These are phyloP conservation scores for Microctonus brassicae DNA, from an alignment of 2,888 invertebrate species.

Conservation along the genomic window DNA sequence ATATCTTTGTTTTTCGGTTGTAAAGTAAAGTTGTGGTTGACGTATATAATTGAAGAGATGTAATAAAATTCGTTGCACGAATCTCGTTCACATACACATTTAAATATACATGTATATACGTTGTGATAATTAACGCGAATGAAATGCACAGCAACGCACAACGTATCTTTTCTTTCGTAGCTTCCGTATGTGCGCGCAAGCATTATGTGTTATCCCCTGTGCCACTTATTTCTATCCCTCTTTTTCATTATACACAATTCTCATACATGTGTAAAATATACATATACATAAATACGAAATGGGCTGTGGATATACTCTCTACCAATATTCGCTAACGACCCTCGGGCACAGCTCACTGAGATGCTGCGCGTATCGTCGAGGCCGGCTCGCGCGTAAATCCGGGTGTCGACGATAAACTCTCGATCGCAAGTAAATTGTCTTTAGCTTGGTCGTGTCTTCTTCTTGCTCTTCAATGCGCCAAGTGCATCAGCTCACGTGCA, in stretches of 20 bases:
- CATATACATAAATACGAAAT: background rate
- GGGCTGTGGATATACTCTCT: background rate
- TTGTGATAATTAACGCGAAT: background rate
- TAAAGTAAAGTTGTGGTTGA: too few relatives aligned
- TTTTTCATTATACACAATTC: background rate
- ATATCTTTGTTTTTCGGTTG: too few relatives aligned
- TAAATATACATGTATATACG: background rate
- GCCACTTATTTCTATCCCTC: background rate
- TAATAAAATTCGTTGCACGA: too few relatives aligned
- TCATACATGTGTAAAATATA: background rate
- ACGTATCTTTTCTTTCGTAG: background rate
- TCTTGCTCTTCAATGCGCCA: conserved; percentile 5
- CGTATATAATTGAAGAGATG: background rate
- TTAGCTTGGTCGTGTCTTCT: background rate
- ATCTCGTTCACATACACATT: background rate
- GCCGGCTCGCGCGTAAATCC: conserved; percentile 35
- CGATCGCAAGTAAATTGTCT: conserved; percentile 22
- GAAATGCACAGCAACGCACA: background rate
- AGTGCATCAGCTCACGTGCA: conserved; percentile 17
- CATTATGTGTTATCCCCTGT: background rate
- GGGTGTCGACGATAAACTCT: conserved; percentile 30
- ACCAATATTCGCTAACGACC: conserved; percentile 6
- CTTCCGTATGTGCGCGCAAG: background rate
- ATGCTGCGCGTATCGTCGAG: background rate
- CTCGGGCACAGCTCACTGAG: background rate